Evolutionary conservation across 2,113 vertebrate genomes (phyloP), one percentile per base, ranked within the genome.

Genomic region (Ophiodon elongatus): DNA sequence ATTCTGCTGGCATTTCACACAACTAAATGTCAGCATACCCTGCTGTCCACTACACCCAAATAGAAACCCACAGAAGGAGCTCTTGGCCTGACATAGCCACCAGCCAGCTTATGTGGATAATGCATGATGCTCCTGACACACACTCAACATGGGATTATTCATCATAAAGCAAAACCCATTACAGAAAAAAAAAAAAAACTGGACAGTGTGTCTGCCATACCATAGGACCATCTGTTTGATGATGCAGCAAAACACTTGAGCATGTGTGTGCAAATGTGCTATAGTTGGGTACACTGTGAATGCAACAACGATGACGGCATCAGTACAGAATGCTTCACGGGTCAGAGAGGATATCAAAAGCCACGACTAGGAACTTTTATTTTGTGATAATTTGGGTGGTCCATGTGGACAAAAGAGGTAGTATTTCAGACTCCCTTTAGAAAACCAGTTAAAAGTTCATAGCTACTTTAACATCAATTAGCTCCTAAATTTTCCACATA

Each of bases 61-160:
- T 17, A 72, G 63, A 80, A 71, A 75, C 23, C 13, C 74, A 59
- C 64, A 83, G 60, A 75, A 54, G 76, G 70, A 81, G 73, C 54
- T 70, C 66, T 68, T 78, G 80, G 75, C 75, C 68, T 15, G n/a
- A 71, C 59, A 52, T 9, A 66, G 41, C 78, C 62, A 50, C 45
- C 2, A 21, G 71, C 21, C 60, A 64, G 64, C 70, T 79, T 71
- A 62, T 52, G 63, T 60, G 19, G 59, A 71, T 72, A 76, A 78
- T 62, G 75, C 75, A 77, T 15, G 14, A 57, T 31, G 76, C 76
- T 71, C 62, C 57, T 63, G 71, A 79, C 78, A 80, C 67, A 82
- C 47, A 67, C 67, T 77, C 71, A 57, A 63, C 82, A 65, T 65
- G 72, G 71, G 85, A 89, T 92, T 89, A 91, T 71, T 79, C 64